phyloP scores from a whole-genome alignment of 2,797 vertebrate genomes.

The Aphelocoma californica region DNA sequence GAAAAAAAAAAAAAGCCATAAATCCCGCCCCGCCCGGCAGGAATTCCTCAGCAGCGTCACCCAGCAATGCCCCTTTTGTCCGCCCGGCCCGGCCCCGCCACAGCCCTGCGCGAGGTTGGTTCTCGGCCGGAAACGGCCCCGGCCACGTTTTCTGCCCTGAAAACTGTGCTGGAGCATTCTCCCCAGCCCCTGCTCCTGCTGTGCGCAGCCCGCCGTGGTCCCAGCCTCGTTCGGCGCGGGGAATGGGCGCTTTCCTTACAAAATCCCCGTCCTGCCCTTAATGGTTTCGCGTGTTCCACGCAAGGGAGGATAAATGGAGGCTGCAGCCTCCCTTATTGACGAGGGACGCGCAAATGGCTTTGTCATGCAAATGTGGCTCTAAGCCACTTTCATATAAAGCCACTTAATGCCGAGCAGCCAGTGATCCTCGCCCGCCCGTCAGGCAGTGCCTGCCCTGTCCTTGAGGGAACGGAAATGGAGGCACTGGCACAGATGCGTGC shows the following conservation, averaged over 20 bases:
- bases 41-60: conserved; percentile 15
- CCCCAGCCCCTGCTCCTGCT: neutral
- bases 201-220: neutral
- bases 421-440: neutral
- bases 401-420: neutral
- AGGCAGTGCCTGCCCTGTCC: neutral
- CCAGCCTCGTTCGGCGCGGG: neutral
- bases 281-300: neutral
- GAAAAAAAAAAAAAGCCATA: neutral
- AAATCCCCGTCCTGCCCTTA: neutral
- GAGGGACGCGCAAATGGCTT: conserved; percentile 31
- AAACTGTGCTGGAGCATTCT: neutral
- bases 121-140: neutral
- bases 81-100: neutral
- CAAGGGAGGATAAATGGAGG: neutral
- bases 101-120: neutral
- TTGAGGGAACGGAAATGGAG: neutral
- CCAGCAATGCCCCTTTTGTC: conserved; percentile 17
- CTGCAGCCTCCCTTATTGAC: neutral
- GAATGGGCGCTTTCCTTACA: rapidly evolving
- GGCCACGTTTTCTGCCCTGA: neutral
- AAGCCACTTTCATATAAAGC: conserved; percentile 46
- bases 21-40: neutral
- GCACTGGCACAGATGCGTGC: neutral
- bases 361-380: conserved; percentile 61